phyloP scores from a whole-genome alignment of 2,797 vertebrate genomes.

The Amblyraja radiata region DNA sequence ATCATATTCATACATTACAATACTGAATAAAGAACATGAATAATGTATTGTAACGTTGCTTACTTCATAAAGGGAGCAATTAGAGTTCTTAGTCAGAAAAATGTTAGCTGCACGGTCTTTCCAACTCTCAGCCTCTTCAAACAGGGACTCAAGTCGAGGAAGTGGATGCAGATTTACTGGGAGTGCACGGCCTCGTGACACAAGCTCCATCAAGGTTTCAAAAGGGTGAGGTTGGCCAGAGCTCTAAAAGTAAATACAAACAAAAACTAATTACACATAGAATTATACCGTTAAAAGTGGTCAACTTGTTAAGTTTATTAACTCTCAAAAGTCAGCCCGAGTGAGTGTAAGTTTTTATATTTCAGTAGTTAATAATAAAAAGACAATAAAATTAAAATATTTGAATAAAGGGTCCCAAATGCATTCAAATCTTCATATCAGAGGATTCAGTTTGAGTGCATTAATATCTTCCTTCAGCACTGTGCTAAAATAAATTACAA shows the following conservation, averaged over 20 bases:
- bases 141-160: conserved; percentile 73
- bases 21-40: background rate
- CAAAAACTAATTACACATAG: background rate
- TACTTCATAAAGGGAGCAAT: conserved; percentile 86
- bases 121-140: conserved; percentile 82
- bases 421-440: background rate
- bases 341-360: background rate
- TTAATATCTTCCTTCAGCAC: background rate
- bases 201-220: conserved; percentile 78
- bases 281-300: background rate
- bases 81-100: conserved; percentile 78
- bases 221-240: conserved; percentile 50
- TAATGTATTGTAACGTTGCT: conserved; percentile 29
- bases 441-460: background rate
- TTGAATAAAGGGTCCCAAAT: background rate
- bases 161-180: conserved; percentile 79
- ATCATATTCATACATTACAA: no score
- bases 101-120: conserved; percentile 85
- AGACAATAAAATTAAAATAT: background rate
- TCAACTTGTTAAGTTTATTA: background rate
- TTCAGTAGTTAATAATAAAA: background rate
- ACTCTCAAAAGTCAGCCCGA: background rate
- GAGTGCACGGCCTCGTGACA: conserved; percentile 75
- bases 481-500: background rate
- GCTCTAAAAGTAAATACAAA: background rate